Conservation (phyloP, 2,888 invertebrate species). For the Alcis repandata region DNA sequence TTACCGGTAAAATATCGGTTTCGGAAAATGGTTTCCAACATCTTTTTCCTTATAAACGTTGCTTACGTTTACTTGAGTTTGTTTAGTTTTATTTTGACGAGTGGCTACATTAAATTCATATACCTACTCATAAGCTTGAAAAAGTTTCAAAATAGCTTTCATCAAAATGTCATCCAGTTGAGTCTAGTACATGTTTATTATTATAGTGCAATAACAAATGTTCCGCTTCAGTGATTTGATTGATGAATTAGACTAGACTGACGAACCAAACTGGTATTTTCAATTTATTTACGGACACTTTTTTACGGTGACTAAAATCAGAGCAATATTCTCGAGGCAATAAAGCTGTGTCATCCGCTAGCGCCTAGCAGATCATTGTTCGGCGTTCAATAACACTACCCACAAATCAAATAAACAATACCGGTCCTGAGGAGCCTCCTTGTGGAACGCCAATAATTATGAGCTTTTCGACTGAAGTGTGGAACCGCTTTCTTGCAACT, state of each 20-base stretch:
- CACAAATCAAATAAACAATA: slow-evolving; percentile 38
- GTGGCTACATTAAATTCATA: slow-evolving; percentile 42
- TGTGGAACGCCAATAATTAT: slow-evolving; percentile 37
- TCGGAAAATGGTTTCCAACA: background rate
- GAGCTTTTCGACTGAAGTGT: slow-evolving; percentile 23
- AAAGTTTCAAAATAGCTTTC: slow-evolving; percentile 25
- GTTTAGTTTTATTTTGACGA: background rate
- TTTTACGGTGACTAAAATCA: slow-evolving; percentile 43
- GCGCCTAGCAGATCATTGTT: slow-evolving; percentile 38
- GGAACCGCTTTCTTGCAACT: slow-evolving; percentile 30
- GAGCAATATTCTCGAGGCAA: slow-evolving; percentile 39
- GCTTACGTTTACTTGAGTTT: background rate
- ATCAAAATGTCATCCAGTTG: slow-evolving; percentile 32
- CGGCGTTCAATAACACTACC: slow-evolving; percentile 31
- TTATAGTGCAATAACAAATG: slow-evolving; percentile 37
- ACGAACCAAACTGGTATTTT: slow-evolving; percentile 40
- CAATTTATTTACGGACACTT: slow-evolving; percentile 41
- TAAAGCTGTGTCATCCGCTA: slow-evolving; percentile 44
- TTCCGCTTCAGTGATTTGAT: slow-evolving; percentile 40
- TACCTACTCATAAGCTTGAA: slow-evolving; percentile 20
- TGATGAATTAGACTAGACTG: slow-evolving; percentile 37
- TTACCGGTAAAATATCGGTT: background rate
- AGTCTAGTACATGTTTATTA: slow-evolving; percentile 36
- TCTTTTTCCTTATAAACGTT: slow-evolving; percentile 7
- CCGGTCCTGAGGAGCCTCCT: slow-evolving; percentile 38